phyloP scores from a whole-genome alignment of 2,797 vertebrate species.

The Poeciliopsis turneri region DNA sequence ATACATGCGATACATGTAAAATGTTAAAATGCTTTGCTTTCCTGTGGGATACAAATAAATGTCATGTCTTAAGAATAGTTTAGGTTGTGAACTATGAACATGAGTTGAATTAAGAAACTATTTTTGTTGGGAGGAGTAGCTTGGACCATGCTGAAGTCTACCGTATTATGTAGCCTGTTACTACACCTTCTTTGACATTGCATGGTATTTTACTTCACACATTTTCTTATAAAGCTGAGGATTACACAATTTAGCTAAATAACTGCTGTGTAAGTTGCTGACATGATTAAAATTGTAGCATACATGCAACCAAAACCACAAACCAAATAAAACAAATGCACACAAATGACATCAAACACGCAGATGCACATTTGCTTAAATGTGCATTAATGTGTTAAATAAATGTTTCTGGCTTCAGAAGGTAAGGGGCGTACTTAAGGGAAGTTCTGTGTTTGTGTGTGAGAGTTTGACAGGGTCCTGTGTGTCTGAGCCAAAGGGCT shows the following conservation, averaged over 20 bases:
- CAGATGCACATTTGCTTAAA: neutral
- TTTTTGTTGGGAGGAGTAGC: neutral
- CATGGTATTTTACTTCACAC: neutral
- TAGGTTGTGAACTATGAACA: neutral
- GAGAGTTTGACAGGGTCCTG: conserved; percentile 19
- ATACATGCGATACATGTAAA: neutral
- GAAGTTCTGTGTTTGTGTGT: neutral
- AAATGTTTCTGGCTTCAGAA: neutral
- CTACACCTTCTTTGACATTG: neutral
- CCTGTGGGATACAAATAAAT: neutral
- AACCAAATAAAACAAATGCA: neutral
- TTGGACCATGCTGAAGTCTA: neutral
- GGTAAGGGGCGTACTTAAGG: conserved; percentile 1
- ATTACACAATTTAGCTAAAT: neutral
- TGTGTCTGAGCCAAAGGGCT: conserved; percentile 44
- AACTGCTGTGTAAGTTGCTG: neutral
- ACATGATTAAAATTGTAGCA: neutral
- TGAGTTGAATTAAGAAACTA: neutral
- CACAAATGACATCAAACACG: neutral
- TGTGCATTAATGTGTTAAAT: conserved; percentile 2
- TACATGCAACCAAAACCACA: too few species aligned
- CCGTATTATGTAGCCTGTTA: neutral
- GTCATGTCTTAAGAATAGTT: neutral
- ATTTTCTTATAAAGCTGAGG: neutral
- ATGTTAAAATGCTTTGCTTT: neutral